phyloP scores from a whole-genome alignment of 2,888 invertebrate genomes.

The Baccha elongata region DNA sequence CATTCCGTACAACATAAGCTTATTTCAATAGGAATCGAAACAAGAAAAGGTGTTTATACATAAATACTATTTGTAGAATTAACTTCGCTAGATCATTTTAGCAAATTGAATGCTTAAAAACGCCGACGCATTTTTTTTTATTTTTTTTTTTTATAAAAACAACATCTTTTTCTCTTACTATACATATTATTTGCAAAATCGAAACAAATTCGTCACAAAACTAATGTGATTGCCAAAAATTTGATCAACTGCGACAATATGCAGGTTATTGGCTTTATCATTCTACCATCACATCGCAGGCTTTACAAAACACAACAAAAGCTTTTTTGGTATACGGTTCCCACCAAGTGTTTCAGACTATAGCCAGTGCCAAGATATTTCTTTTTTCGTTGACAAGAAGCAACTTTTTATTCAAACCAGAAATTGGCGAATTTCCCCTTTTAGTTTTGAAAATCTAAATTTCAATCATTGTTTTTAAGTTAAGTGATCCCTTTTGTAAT shows the following conservation, averaged over 20 bases:
- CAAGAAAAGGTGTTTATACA: background rate
- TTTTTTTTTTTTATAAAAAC: conserved; percentile 20
- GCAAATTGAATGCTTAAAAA: conserved; percentile 7
- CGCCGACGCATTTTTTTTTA: conserved; percentile 28
- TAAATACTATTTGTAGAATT: background rate
- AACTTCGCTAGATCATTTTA: background rate
- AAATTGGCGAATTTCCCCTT: conserved; percentile 13
- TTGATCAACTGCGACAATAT: conserved; percentile 41
- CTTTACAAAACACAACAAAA: conserved; percentile 16
- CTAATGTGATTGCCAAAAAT: conserved; percentile 40
- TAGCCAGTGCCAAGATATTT: conserved; percentile 55
- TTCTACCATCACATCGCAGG: conserved; percentile 4
- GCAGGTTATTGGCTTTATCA: conserved; percentile 60
- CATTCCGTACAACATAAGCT: no score
- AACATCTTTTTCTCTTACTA: conserved; percentile 35
- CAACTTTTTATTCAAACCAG: background rate
- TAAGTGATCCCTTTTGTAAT: conserved; percentile 23
- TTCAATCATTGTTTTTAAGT: conserved; percentile 23
- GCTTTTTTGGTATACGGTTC: background rate
- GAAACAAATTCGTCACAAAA: conserved; percentile 36
- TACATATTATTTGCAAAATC: conserved; percentile 5
- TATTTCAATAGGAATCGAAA: no score
- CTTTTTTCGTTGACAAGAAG: conserved; percentile 17
- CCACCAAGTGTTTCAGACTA: conserved; percentile 37
- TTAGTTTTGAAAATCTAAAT: background rate